Conservation (phyloP, 2,888 invertebrate species). For the Caradrina kadenii region DNA sequence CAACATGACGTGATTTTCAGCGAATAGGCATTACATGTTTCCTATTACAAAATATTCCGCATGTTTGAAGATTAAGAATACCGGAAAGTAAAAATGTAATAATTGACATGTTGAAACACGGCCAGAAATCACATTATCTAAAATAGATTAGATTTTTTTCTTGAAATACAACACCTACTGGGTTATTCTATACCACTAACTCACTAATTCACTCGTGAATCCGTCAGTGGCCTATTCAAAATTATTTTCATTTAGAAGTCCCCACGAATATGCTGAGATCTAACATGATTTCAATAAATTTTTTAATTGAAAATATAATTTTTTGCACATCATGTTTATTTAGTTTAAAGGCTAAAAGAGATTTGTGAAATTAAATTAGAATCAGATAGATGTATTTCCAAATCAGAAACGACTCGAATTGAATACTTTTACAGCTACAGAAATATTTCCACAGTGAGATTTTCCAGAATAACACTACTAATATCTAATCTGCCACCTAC, state of each 20-base stretch:
- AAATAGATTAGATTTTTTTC: conserved; percentile 5
- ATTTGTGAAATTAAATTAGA: too few relatives aligned
- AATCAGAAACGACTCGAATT: too few relatives aligned
- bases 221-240: too few relatives aligned
- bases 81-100: background rate
- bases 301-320: too few relatives aligned
- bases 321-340: too few relatives aligned
- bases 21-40: background rate
- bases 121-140: conserved; percentile 19
- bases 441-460: background rate
- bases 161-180: too few relatives aligned
- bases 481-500: too few relatives aligned
- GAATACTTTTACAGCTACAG: background rate
- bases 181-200: background rate
- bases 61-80: background rate
- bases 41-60: background rate
- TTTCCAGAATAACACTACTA: background rate
- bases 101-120: conserved; percentile 1
- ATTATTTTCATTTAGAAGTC: background rate
- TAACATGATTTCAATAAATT: too few relatives aligned
- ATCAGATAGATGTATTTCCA: too few relatives aligned
- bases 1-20: conserved; percentile 13
- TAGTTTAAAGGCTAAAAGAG: too few relatives aligned
- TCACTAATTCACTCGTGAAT: background rate
- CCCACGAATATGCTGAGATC: too few relatives aligned